A percentile compares a stretch with the other conserved stretches of the same genome.
Evolutionary conservation across 2,113 vertebrate species (phyloP).

Genomic region (Plecotus auritus): DNA sequence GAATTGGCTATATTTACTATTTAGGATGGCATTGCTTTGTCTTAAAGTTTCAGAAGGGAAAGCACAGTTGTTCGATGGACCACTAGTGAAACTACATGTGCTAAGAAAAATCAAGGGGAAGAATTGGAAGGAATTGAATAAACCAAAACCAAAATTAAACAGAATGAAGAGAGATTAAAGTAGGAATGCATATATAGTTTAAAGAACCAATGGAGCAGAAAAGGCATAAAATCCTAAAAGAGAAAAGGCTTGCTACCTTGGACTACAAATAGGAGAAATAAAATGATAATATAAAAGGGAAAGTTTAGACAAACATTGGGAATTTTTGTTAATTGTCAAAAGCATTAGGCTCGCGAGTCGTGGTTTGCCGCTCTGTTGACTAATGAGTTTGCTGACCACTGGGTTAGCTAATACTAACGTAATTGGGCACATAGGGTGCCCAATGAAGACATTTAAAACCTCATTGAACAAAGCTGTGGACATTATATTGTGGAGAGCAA

Average conservation of each 20-base stretch:
- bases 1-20: neutral
- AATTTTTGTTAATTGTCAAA: constrained; percentile 47
- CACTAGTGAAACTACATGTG: constrained; percentile 15
- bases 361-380: no score
- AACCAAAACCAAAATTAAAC: constrained; percentile 45
- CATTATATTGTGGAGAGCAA: constrained; percentile 32
- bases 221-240: neutral
- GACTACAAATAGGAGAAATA: constrained; percentile 36
- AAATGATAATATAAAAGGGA: constrained; percentile 50
- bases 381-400: no score
- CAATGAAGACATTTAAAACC: constrained; percentile 62
- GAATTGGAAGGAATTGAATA: constrained; percentile 35
- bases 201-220: neutral
- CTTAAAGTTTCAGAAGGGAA: constrained; percentile 30
- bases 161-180: neutral
- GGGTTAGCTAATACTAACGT: neutral
- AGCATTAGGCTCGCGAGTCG: constrained; percentile 14
- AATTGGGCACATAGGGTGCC: neutral
- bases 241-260: constrained; percentile 10
- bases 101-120: constrained; percentile 2
- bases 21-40: neutral
- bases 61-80: neutral
- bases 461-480: constrained; percentile 48
- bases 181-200: neutral
- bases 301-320: constrained; percentile 36